Base-by-base conservation (phyloP, 2,888 invertebrate species). In the Eristalis intricaria region DNA sequence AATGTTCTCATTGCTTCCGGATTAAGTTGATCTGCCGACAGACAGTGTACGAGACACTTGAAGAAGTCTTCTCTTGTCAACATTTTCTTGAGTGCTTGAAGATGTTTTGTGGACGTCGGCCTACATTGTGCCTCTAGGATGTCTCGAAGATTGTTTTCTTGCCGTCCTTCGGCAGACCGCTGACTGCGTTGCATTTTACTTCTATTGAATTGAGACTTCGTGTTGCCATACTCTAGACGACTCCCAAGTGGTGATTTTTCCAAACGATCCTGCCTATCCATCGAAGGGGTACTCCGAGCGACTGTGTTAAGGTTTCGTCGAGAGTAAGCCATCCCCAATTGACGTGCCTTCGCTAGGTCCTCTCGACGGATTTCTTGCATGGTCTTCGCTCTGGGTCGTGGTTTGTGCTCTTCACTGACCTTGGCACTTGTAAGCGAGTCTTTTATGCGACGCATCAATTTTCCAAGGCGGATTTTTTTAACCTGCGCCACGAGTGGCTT, bases 221-320 rank as follows among this genome's bases (percentile, higher is more conserved):
- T 35, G 32, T 87, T 87, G 1, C 86, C 86, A 50, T 87, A 87
- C 1, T 71, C 56, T 2, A 87, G 40, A 0, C 86, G 75, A n/a
- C 86, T 75, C 19, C 70, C 78, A 22, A 74, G 86, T 11, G 60
- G 23, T 0, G 11, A 66, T 61, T 58, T 86, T 58, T 40, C 56
- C 0, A 32, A 5, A 5, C 10, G 66, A 19, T 73, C 19, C 3
- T 8, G 35, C 13, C 35, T 80, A 13, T 35, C 66, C 0, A 4
- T n/a, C 5, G 19, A 65, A 19, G 26, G 26, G 19, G 22, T 29
- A 10, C 4, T 11, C 5, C n/a, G 1, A 4, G 32, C 5, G 2
- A 26, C 50, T 22, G 68, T n/a, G 43, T 35, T 64, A 10, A 65
- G 40, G 23, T 87, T 87, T 19, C 60, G 66, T 35, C 75, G 78